phyloP scores from a whole-genome alignment of 2,888 invertebrate genomes.

The Orthonevra nobilis region DNA sequence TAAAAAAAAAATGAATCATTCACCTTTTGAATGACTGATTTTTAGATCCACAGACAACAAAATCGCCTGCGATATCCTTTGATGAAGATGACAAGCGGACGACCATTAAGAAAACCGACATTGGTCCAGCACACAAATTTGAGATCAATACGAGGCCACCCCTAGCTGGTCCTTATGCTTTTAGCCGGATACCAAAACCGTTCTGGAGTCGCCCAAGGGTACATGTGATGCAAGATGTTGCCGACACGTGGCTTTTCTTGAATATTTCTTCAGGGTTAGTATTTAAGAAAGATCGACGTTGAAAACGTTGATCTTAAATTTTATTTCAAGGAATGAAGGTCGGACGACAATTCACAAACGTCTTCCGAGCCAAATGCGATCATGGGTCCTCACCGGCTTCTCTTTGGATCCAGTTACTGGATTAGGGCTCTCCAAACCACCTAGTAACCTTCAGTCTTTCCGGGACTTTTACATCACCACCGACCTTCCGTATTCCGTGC shows the following conservation, averaged over 20 bases:
- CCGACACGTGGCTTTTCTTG: conserved; percentile 90
- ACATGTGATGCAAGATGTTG: conserved; percentile 87
- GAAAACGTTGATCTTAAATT: neutral
- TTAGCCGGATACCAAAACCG: conserved; percentile 91
- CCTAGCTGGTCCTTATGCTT: conserved; percentile 93
- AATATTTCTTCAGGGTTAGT: conserved; percentile 89
- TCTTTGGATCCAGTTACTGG: conserved; percentile 89
- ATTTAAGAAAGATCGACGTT: neutral
- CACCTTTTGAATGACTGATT: neutral
- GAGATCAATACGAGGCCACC: conserved; percentile 88
- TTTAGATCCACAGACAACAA: conserved; percentile 73
- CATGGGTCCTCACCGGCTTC: conserved; percentile 92
- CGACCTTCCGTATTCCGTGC: conserved; percentile 93
- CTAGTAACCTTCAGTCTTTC: conserved; percentile 87
- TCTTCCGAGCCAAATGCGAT: conserved; percentile 91
- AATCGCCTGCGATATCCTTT: conserved; percentile 43
- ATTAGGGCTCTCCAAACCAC: conserved; percentile 86
- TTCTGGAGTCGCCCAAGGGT: conserved; percentile 90
- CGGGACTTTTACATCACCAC: conserved; percentile 92
- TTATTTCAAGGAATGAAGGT: conserved; percentile 81
- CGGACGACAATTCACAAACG: conserved; percentile 83
- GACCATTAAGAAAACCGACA: conserved; percentile 79
- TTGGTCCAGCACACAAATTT: conserved; percentile 80
- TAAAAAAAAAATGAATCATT: neutral
- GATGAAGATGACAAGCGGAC: conserved; percentile 77